A percentile compares a stretch with the other conserved stretches of the same genome.
These are phyloP conservation scores for Malurus alboscapulatus DNA, from an alignment of 2,113 vertebrate genomes.

Conservation along the genomic window DNA sequence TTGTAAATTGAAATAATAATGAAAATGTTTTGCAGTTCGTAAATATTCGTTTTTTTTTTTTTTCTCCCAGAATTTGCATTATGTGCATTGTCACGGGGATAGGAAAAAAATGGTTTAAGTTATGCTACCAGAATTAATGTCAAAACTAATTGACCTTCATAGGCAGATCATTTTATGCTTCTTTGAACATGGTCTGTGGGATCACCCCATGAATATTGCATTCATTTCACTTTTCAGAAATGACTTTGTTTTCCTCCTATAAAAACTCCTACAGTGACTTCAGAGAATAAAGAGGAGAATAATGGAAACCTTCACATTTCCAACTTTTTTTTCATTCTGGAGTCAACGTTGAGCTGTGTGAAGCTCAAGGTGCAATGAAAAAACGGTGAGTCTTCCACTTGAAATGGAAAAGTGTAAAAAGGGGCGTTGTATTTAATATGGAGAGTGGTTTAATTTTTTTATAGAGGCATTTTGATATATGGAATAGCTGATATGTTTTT, in stretches of 20 bases:
- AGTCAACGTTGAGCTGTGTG: rapidly evolving
- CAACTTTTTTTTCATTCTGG: not conserved
- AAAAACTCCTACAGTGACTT: not conserved
- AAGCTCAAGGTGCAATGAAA: not conserved
- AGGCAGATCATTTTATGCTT: constrained; percentile 36
- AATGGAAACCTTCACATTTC: not conserved
- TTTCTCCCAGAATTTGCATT: not conserved
- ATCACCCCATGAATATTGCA: not conserved
- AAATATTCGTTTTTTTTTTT: not conserved
- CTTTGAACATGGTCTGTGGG: not conserved
- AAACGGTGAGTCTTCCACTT: not conserved
- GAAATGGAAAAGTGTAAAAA: not conserved
- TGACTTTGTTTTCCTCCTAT: not conserved
- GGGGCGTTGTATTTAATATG: not conserved
- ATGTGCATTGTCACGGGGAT: not conserved
- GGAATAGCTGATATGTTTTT: not conserved
- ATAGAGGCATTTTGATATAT: not conserved
- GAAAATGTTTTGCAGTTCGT: not conserved
- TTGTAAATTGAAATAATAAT: constrained; percentile 5
- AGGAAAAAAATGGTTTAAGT: not conserved
- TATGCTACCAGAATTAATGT: constrained; percentile 14
- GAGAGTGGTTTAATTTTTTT: not conserved
- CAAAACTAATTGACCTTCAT: constrained; percentile 29
- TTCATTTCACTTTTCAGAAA: not conserved
- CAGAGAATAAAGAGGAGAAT: not conserved